These are phyloP conservation scores for Limnephilus auricula DNA, from an alignment of 2,888 invertebrate species.

Conservation along the genomic window DNA sequence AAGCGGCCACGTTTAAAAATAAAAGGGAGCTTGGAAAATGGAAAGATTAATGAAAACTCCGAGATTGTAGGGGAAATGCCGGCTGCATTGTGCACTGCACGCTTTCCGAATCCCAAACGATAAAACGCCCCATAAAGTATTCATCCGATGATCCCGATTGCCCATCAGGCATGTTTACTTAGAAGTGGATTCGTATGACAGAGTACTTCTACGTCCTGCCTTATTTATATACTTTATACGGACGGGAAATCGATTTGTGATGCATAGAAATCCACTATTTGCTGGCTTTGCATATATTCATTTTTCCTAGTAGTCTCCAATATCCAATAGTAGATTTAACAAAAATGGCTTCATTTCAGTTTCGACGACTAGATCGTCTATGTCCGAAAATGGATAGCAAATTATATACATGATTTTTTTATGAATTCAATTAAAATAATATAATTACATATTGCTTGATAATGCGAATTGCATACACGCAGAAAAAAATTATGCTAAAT, in stretches of 20 bases:
- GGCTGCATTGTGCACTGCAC: slow-evolving; percentile 35
- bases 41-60: slow-evolving; percentile 38
- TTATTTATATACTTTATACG: slow-evolving; percentile 11
- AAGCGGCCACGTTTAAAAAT: background rate
- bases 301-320: background rate
- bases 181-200: slow-evolving; percentile 41
- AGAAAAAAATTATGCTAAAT: too few relatives aligned
- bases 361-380: too few relatives aligned
- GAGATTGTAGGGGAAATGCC: background rate
- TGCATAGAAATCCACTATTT: background rate
- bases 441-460: too few relatives aligned
- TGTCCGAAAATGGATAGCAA: background rate
- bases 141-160: slow-evolving; percentile 39
- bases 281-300: background rate
- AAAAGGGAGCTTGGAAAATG: slow-evolving; percentile 25
- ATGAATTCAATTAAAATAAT: too few relatives aligned
- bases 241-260: background rate
- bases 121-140: slow-evolving; percentile 35
- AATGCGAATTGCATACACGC: too few relatives aligned
- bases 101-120: slow-evolving; percentile 31
- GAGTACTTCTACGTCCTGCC: background rate
- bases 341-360: background rate
- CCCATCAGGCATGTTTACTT: slow-evolving; percentile 44
- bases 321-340: background rate
- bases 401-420: background rate